Conservation (phyloP, 2,797 vertebrate species). For the Falco concolor region DNA sequence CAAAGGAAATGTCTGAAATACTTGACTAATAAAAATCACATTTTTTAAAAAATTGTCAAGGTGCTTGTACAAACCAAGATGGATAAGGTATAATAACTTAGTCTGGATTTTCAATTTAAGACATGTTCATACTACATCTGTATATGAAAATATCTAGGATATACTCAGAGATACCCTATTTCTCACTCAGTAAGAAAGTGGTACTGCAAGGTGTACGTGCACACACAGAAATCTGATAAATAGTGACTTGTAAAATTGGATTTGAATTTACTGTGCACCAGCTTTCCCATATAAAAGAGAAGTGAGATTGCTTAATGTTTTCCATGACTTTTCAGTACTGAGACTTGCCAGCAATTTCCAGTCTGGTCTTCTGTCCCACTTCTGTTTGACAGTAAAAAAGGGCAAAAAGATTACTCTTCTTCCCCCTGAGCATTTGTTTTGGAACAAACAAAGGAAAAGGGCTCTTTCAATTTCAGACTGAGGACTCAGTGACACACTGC, state of each 20-base stretch:
- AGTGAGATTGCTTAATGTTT: neutral
- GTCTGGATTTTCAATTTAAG: neutral
- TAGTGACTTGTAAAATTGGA: neutral
- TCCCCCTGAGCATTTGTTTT: neutral
- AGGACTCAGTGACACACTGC: neutral
- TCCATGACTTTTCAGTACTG: neutral
- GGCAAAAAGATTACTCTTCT: neutral
- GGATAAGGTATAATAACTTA: neutral
- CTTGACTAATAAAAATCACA: neutral
- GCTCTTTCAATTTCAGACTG: neutral
- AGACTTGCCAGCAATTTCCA: neutral
- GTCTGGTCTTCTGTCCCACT: neutral
- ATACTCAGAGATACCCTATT: neutral
- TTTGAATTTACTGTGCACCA: neutral
- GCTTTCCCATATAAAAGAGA: neutral
- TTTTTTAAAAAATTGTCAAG: neutral
- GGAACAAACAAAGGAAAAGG: neutral
- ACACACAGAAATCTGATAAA: neutral
- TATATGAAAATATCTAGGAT: neutral
- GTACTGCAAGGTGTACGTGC: neutral
- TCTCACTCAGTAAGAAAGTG: neutral
- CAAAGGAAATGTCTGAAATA: neutral
- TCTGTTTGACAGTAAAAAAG: neutral
- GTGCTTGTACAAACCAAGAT: neutral
- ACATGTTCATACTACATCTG: fast-evolving